Evolutionary conservation across 2,888 invertebrate species (phyloP), one percentile per base, ranked within the genome.

Genomic region (Ametastegia equiseti): DNA sequence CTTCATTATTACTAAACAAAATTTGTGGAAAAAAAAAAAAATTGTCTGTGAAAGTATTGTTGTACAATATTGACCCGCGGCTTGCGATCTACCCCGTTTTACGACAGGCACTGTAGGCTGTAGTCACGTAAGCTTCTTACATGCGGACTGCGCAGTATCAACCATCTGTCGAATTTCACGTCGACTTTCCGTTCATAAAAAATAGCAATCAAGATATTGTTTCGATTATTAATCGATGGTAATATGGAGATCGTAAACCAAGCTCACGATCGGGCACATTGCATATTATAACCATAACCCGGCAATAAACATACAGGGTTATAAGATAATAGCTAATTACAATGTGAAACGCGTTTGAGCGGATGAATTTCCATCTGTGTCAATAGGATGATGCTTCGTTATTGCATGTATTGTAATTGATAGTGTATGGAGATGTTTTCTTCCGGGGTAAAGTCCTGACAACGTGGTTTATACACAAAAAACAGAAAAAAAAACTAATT

Each of bases 311-410:
- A 50, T 23, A 7, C 39, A 15, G n/a, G 7, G 36, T 19, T 67
- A 36, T 67, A 1, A 39, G 9, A 19, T 67, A n/a, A 67, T 39
- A 36, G 23, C 3, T 67, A 67, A 36, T 36, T 39, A 67, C 36
- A 67, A 67, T 67, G n/a, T 39, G 39, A 67, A 67, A 67, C 36
- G 65, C 39, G 39, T 67, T 67, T 15, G 2, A 15, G 65, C 19
- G 19, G 39, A 67, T 67, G 65, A 67, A 39, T 39, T 67, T 67
- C 39, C 65, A 36, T 36, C 39, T n/a, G 36, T 39, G 65, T 67
- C 65, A 67, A 67, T 33, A 65, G 65, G 2, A 67, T 6, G 4
- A 2, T 36, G 15, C 36, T 39, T 36, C 9, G 39, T 19, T 23
- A 0, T 9, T 36, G 36, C 19, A n/a, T 67, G 9, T 7, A 67